Conservation (phyloP, 2,888 invertebrate genomes). For the Euspilapteryx auroguttella region DNA sequence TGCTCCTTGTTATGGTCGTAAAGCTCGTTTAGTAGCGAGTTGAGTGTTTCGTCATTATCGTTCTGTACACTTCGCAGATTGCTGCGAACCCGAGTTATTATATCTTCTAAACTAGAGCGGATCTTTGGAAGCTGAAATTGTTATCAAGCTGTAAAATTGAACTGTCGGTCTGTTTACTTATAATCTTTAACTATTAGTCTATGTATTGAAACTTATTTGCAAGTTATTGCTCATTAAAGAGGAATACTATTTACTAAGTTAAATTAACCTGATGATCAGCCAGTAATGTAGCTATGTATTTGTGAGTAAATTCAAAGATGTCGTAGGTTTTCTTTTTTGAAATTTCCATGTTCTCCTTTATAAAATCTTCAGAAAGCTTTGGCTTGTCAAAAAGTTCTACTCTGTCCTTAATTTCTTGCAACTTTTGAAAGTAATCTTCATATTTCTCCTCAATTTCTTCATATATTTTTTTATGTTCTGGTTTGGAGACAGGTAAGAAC, state of each 20-base stretch:
- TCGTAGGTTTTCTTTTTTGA: constrained; percentile 17
- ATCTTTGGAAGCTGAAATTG: constrained; percentile 16
- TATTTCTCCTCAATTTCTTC: constrained; percentile 16
- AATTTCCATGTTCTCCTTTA: constrained; percentile 3
- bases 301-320: constrained; percentile 19
- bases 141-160: not conserved
- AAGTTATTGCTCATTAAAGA: too few relatives aligned
- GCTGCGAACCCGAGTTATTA: constrained; percentile 14
- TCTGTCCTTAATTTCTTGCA: constrained; percentile 15
- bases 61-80: constrained; percentile 15
- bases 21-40: constrained; percentile 15
- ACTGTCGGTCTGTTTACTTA: not conserved
- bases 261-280: too few relatives aligned
- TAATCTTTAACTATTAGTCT: too few relatives aligned
- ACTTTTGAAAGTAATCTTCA: constrained; percentile 11
- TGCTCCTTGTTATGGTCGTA: constrained; percentile 34
- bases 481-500: constrained; percentile 16
- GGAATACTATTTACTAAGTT: too few relatives aligned
- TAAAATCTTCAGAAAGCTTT: constrained; percentile 13
- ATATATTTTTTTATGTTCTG: constrained; percentile 15
- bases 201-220: too few relatives aligned
- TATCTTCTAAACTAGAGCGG: constrained; percentile 25
- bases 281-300: constrained; percentile 19
- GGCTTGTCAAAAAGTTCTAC: constrained; percentile 17
- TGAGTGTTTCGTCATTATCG: constrained; percentile 11